phyloP scores from a whole-genome alignment of 2,797 vertebrate species.

The Cryptoblepharus egeriae region DNA sequence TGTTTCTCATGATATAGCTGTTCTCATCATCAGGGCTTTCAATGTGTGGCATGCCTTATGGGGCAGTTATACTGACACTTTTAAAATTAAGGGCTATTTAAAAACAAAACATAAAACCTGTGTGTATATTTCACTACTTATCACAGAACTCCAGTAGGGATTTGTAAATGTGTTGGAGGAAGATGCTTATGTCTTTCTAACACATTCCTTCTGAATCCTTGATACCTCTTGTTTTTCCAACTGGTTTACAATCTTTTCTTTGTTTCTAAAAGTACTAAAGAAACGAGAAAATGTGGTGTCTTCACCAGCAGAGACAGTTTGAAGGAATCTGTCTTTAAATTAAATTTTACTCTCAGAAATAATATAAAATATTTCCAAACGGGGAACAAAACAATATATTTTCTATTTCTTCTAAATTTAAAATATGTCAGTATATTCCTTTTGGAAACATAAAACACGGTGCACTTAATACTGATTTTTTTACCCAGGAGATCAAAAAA shows the following conservation, averaged over 20 bases:
- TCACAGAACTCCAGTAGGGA: not conserved
- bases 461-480: slow-evolving; percentile 23
- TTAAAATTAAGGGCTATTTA: not conserved
- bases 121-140: not conserved
- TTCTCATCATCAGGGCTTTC: no score
- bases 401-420: slow-evolving; percentile 14
- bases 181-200: not conserved
- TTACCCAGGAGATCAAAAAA: not conserved
- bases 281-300: not conserved
- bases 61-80: not conserved
- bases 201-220: no score
- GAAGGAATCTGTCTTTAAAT: not conserved
- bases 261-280: not conserved
- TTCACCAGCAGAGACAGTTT: not conserved
- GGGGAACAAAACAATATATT: not conserved
- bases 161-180: not conserved
- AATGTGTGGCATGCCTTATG: not conserved
- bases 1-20: no score
- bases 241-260: not conserved
- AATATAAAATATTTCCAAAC: not conserved
- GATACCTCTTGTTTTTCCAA: not conserved
- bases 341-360: not conserved
- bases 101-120: no score
- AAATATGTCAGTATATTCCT: not conserved
- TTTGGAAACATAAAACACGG: not conserved